Evolutionary conservation across 2,797 vertebrate genomes (phyloP), one percentile per base, ranked within the genome.

Genomic region (Neolamprologus multifasciatus): DNA sequence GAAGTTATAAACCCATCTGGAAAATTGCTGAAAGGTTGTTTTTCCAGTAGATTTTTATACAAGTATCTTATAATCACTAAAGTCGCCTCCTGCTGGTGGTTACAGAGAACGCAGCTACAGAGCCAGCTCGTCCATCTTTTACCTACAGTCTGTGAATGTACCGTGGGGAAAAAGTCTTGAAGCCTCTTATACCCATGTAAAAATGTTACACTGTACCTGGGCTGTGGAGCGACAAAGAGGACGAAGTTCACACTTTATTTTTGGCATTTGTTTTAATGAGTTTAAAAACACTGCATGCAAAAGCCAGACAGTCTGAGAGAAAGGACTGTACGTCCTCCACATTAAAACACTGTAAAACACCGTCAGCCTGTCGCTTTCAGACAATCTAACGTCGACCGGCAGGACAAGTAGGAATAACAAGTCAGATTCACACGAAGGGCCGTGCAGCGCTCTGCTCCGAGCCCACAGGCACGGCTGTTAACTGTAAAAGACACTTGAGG

Each of bases 281-380:
- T 93, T 93, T 94, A 94, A 94, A 96, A 96, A 94, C 94, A 95
- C 92, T 95, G 94, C 95, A 96, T 96, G 96, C 95, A 95, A 93
- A 95, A 88, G 86, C 89, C 92, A 87, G 89, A 93, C 91, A 92
- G 92, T 93, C 91, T 86, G 90, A 91, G 89, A 93, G 81, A 90
- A 91, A 91, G 84, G 87, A 90, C 78, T 84, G 89, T 84, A 31
- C 40, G 29, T 89, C 86, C 82, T 79, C 85, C 76, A 26, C 80
- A 23, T 78, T 64, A 36, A 59, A 81, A 90, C 84, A 79, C 87
- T 85, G 85, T 87, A 50, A 89, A 91, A 89, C 83, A 85, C 76
- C 81, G 4, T 78, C 38, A 78, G 67, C 80, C 78, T 23, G 71
- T 78, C 43, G 23, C 59, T 45, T 85, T 54, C 59, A n/a, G 80